These are phyloP conservation scores for Pelodiscus sinensis DNA, from an alignment of 2,113 vertebrate species.

Conservation along the genomic window DNA sequence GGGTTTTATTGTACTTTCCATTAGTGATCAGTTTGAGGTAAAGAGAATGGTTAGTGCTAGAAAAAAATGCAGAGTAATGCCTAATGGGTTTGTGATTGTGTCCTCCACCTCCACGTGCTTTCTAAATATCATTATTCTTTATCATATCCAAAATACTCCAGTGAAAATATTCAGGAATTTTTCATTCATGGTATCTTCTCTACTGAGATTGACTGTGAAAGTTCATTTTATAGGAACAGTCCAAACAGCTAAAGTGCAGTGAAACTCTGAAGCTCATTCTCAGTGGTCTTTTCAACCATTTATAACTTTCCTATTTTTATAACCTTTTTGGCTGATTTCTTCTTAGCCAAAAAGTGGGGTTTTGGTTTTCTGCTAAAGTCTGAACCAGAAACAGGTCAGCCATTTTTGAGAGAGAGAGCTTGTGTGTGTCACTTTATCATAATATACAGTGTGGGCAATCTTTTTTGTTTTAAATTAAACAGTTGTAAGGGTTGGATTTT, in stretches of 20 bases:
- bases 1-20: neutral
- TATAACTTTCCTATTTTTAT: neutral
- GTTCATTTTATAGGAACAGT: neutral
- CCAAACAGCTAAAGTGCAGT: neutral
- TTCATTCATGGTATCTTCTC: neutral
- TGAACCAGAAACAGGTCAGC: no score
- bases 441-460: no score
- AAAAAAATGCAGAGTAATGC: neutral
- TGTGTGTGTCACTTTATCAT: no score
- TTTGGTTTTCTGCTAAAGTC: neutral
- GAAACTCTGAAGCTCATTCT: neutral
- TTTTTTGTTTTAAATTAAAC: no score
- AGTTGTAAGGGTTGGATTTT: no score
- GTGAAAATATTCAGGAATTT: neutral
- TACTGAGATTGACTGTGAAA: no score
- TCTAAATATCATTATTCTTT: neutral
- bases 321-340: neutral
- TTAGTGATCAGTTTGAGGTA: neutral
- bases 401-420: no score
- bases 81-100: neutral
- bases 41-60: neutral
- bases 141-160: neutral
- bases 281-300: neutral
- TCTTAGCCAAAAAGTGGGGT: neutral
- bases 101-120: rapidly evolving